Base-by-base conservation (phyloP, 2,888 invertebrate species). In the Tipula helvola region DNA sequence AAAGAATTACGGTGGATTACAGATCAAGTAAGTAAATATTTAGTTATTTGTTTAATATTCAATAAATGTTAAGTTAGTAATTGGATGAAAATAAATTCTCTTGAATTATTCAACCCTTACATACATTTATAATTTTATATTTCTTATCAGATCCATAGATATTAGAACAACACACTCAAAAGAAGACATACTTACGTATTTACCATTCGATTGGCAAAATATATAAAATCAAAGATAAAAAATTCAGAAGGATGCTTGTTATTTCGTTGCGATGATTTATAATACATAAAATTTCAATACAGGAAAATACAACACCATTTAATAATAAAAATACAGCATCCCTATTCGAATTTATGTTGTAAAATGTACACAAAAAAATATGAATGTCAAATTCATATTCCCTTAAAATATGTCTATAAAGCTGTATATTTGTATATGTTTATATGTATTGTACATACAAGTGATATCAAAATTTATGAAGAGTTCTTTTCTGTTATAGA, bases 1-100 rank as follows among this genome's bases (percentile, higher is more conserved):
- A 97, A 97, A 92, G 98, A 99, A 93, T 93, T 97, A 90, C 95
- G 96, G 91, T 96, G 96, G 93, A 97, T 98, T 92, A 98, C 97
- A 90, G 96, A 96, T 93, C 95, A 96, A 93, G 95, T 96, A 91
- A 91, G 52, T 57, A 8, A 71, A 71, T 28, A 28, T 28, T 28
- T 28, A 28, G 28, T 28, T 28, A 28, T 28, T 71, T 57, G 12
- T 16, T 57, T n/a, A 52, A n/a, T 5, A 16, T 39, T 44, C 44
- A 57, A n/a, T n/a, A 5, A 57, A 36, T 3, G 18, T n/a, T 28
- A 41, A 8, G 7, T 41, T 39, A 86, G 42, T 12, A 42, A 86
- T 42, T 42, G 12, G 16, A 86, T 86, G 18, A n/a, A 42, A 86
- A 86, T 42, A 86, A 86, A 42, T 86, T 47, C 5, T 86, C 28